A percentile compares a stretch with the other conserved stretches of the same genome.
Conservation (phyloP, 2,888 invertebrate genomes). For the Ophioninae sp. region DNA sequence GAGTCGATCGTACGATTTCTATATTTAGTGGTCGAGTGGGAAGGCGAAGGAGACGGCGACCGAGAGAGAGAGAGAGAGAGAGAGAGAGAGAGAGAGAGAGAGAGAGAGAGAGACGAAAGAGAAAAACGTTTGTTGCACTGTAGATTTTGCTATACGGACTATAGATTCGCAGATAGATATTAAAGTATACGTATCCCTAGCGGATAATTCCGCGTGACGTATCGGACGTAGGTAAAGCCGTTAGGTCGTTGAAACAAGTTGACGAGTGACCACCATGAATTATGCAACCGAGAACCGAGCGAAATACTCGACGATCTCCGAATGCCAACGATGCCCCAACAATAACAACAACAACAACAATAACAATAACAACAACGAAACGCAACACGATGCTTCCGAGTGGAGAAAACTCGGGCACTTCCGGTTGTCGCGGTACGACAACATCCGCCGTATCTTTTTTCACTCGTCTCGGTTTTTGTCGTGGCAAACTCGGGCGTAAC, state of each 20-base stretch:
- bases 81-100: conserved; percentile 21
- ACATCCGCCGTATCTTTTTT: neutral
- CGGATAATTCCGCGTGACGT: conserved; percentile 40
- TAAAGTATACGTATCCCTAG: conserved; percentile 27
- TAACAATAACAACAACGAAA: neutral
- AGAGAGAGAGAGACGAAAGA: neutral
- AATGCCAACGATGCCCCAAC: neutral
- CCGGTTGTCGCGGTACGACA: neutral
- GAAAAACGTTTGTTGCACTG: neutral
- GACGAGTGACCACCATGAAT: conserved; percentile 49
- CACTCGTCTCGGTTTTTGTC: neutral
- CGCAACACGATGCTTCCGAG: conserved; percentile 9
- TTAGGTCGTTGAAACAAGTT: conserved; percentile 40
- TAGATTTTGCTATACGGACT: conserved; percentile 15
- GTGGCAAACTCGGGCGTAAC: neutral
- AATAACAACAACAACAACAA: no score
- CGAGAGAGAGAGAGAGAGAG: conserved; percentile 4
- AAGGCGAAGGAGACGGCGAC: neutral
- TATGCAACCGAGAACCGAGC: conserved; percentile 57
- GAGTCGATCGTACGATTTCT: conserved; percentile 31
- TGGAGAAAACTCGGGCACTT: neutral
- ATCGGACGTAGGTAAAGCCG: conserved; percentile 40
- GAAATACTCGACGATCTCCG: conserved; percentile 35
- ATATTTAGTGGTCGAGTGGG: conserved; percentile 37
- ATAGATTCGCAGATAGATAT: neutral